These are phyloP conservation scores for Gopherus evgoodei DNA, from an alignment of 2,113 vertebrate species.

Conservation along the genomic window DNA sequence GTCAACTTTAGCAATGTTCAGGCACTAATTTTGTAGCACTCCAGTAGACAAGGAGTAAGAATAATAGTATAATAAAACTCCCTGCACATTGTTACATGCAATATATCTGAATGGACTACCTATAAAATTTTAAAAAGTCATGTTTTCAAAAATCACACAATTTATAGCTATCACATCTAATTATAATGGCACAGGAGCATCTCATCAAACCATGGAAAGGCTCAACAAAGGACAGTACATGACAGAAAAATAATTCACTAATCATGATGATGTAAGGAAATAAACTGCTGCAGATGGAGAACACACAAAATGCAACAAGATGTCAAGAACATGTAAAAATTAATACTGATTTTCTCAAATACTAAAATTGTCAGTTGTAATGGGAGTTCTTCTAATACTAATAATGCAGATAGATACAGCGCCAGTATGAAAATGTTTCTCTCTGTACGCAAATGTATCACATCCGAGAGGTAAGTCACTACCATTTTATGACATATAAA, in stretches of 20 bases:
- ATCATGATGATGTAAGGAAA: not conserved
- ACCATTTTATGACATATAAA: not conserved
- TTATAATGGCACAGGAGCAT: not conserved
- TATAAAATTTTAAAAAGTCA: not conserved
- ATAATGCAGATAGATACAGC: not conserved
- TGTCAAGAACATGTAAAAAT: not conserved
- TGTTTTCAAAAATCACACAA: not conserved
- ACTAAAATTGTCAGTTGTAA: slow-evolving; percentile 4
- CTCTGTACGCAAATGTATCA: not conserved
- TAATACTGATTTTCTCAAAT: not conserved
- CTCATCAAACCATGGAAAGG: not conserved
- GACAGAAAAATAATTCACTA: not conserved
- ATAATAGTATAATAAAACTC: not conserved
- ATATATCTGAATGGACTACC: not conserved
- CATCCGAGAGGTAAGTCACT: not conserved
- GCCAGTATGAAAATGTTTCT: slow-evolving; percentile 9
- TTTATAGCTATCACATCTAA: not conserved
- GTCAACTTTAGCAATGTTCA: not conserved
- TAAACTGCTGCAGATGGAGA: not conserved
- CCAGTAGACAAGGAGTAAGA: not conserved
- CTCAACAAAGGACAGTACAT: not conserved
- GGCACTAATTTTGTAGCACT: not conserved
- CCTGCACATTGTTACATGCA: not conserved
- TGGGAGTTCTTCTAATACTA: not conserved
- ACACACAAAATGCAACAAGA: not conserved